Percentiles rank a stretch among this genome's conserved stretches.
phyloP scores from a whole-genome alignment of 2,797 vertebrate species.

The Falco naumanni region DNA sequence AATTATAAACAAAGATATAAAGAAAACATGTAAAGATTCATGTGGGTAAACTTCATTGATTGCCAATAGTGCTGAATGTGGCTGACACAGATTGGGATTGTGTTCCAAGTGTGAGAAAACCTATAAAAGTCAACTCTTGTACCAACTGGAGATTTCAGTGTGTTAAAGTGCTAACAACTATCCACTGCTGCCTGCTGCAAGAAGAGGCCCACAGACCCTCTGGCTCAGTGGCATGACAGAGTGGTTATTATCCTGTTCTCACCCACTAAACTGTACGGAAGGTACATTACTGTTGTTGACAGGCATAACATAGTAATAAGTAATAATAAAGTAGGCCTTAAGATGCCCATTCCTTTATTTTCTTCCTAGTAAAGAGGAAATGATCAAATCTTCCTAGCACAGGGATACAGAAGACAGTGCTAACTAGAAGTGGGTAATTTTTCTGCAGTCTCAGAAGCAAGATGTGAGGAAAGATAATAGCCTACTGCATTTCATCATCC shows the following conservation, averaged over 20 bases:
- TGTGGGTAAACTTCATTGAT: neutral
- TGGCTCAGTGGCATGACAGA: neutral
- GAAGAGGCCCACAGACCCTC: neutral
- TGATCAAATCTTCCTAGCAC: neutral
- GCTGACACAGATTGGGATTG: neutral
- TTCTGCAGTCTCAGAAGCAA: neutral
- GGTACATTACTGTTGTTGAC: neutral
- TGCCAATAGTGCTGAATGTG: neutral
- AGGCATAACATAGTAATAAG: neutral
- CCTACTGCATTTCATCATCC: neutral
- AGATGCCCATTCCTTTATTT: neutral
- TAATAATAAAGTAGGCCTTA: neutral
- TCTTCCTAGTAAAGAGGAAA: neutral
- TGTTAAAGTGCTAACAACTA: neutral
- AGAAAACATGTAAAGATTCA: neutral
- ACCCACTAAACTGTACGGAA: neutral
- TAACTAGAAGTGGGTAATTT: neutral
- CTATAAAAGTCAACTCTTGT: neutral
- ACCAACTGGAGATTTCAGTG: neutral
- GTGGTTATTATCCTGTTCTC: neutral
- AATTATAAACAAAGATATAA: neutral
- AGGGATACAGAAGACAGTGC: neutral
- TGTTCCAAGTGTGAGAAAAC: neutral
- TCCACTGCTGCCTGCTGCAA: neutral
- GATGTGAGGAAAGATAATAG: neutral